These are phyloP conservation scores for Tromatobia lineatoria DNA, from an alignment of 2,888 invertebrate species.

Conservation along the genomic window DNA sequence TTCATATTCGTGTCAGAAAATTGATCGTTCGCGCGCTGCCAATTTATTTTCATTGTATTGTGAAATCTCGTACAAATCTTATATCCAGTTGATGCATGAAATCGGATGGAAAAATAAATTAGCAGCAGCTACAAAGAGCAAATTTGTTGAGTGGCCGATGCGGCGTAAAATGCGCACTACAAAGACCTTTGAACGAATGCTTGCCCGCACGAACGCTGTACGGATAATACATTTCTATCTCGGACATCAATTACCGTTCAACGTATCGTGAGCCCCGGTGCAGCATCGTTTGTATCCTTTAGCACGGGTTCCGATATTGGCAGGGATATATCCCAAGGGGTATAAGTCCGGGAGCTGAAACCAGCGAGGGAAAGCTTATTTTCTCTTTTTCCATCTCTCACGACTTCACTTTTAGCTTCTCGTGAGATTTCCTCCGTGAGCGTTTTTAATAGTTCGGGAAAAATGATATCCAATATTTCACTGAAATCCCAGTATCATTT, in stretches of 20 bases:
- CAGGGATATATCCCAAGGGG: conserved; percentile 53
- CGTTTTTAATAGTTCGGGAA: conserved; percentile 18
- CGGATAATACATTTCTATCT: conserved; percentile 59
- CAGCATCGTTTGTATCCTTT: conserved; percentile 63
- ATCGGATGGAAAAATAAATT: background rate
- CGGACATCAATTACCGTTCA: conserved; percentile 57
- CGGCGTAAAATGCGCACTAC: background rate
- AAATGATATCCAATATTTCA: conserved; percentile 14
- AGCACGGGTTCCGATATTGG: conserved; percentile 61
- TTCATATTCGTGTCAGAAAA: too few species aligned
- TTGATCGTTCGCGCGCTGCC: too few species aligned
- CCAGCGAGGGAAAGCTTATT: conserved; percentile 36
- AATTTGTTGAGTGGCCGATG: conserved; percentile 15
- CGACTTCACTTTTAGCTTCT: conserved; percentile 8
- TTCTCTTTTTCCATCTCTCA: conserved; percentile 28
- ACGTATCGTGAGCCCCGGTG: conserved; percentile 46
- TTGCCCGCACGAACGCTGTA: conserved; percentile 7
- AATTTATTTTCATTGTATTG: background rate
- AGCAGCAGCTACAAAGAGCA: background rate
- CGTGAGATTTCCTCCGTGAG: conserved; percentile 18
- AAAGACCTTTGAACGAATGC: conserved; percentile 46
- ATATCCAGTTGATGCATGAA: background rate
- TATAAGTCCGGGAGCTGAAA: conserved; percentile 41
- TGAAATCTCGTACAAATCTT: background rate
- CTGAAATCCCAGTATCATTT: conserved; percentile 8